Evolutionary conservation across 2,797 vertebrate species (phyloP), one percentile per base, ranked within the genome.

Genomic region (Aldrovandia affinis): DNA sequence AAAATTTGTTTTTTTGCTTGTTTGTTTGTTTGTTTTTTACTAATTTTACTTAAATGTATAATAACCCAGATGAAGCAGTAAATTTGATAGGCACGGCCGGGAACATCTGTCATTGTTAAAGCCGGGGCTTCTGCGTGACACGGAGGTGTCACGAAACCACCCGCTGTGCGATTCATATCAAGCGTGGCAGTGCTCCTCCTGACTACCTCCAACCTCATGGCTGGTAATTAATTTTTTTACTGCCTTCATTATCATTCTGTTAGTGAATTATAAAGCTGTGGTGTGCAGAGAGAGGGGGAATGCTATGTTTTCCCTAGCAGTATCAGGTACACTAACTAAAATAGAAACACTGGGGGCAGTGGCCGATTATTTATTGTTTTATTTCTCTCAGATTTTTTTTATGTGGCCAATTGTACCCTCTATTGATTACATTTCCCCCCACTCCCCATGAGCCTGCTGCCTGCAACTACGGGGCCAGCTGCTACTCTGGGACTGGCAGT

Each of bases 241-340:
- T 50, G 52, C 75, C 82, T 86, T 92, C 88, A 91, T 92, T 92
- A 89, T 88, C 81, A 93, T 93, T 91, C 89, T 81, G 82, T 82
- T 77, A 50, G 82, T 39, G 9, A 86, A 54, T 63, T 14, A n/a
- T n/a, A n/a, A 39, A n/a, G 85, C 87, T 86, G 57, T 70, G 50
- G 55, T 88, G 84, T 88, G 88, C 89, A 86, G 88, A 36, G 10
- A 81, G 86, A 90, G 44, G 88, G 86, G 85, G 92, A 93, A 90
- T 90, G 88, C 89, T 84, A 92, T 82, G 87, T 89, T 89, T 91
- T 80, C 86, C 79, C 1, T 14, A 18, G 22, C 22, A 75, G 30
- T 15, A 25, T 25, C 18, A 42, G 7, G 39, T 10, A 44, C 5
- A n/a, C 70, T 44, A 36, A 80, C 79, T 81, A 73, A 73, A 73